Percentiles rank a stretch among this genome's conserved stretches.
Evolutionary conservation across 2,113 vertebrate species (phyloP).

Genomic region (Pimephales promelas): DNA sequence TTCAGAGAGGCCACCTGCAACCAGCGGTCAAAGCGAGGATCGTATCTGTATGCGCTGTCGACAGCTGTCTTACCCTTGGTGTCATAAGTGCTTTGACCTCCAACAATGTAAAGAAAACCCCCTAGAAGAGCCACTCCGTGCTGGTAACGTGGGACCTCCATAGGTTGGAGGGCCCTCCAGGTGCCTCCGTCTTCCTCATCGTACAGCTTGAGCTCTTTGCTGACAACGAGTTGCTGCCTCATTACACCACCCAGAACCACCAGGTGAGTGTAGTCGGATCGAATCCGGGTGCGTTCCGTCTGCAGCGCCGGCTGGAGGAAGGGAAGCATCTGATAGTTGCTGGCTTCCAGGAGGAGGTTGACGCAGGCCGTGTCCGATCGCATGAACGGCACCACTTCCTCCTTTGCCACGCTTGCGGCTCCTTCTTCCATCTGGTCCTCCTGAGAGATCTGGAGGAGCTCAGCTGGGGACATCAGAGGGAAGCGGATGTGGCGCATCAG

Average conservation of each 20-base stretch:
- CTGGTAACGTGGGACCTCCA: conserved; percentile 81
- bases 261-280: conserved; percentile 75
- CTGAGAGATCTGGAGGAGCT: conserved; percentile 81
- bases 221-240: conserved; percentile 82
- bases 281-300: conserved; percentile 78
- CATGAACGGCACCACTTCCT: conserved; percentile 65
- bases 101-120: conserved; percentile 81
- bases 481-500: conserved; percentile 80
- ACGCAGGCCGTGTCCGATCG: conserved; percentile 75
- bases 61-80: conserved; percentile 84
- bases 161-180: conserved; percentile 78
- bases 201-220: conserved; percentile 78
- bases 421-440: conserved; percentile 64
- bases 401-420: not conserved
- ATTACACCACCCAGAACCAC: conserved; percentile 80
- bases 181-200: conserved; percentile 64
- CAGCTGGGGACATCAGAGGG: conserved; percentile 77
- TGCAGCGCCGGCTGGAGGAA: conserved; percentile 80
- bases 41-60: conserved; percentile 80
- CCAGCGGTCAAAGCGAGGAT: conserved; percentile 81
- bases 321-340: conserved; percentile 85
- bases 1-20: conserved; percentile 79
- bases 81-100: conserved; percentile 83
- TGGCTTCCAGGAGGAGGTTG: conserved; percentile 82
- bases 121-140: conserved; percentile 81